Base-by-base conservation (phyloP, 1,140 invertebrate species). In the Neoseiulus cucumeris region DNA sequence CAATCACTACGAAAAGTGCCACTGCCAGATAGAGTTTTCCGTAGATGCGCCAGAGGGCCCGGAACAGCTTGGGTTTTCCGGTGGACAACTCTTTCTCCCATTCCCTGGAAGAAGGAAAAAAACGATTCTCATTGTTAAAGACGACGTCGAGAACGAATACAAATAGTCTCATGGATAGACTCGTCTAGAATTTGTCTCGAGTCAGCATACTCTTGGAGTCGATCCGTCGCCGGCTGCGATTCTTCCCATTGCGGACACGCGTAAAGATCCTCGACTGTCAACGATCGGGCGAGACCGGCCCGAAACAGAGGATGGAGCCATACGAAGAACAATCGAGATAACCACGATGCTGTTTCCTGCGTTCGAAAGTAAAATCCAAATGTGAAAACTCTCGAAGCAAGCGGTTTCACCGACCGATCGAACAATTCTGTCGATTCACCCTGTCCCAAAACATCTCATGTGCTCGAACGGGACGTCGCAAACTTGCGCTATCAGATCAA, bases 1-100 rank as follows among this genome's bases (percentile, higher is more conserved):
- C 64, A 42, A 51, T 47, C 28, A 45, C 44, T 51, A 68, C 67
- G 12, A 66, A 64, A 66, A 69, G 5, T 25, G 51, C 22, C 25
- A 59, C 22, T 4, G 17, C 25, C 51, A 59, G 22, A 9, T 59
- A 59, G 4, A 25, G 51, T 59, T 25, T 59, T 17, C 51, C 51
- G 51, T 59, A 59, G 14, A 59, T 33, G 1, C 22, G 14, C 14
- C 51, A 59, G 14, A 59, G 22, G 1, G 51, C 51, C 33, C 22
- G 25, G 25, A 59, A 33, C 51, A 59, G 9, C 12, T 25, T 17
- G 6, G 51, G 51, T 68, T 28, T 68, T 2, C 28, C 12, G 12
- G 45, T 28, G 1, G 64, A 44, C n/a, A 65, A 14, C 7, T 65
- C 64, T n/a, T 65, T 65, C 22, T 65, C 33, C 64, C 42, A 41